Conservation (phyloP, 1,140 invertebrate genomes). For the Lamellibrachia luymesi region DNA sequence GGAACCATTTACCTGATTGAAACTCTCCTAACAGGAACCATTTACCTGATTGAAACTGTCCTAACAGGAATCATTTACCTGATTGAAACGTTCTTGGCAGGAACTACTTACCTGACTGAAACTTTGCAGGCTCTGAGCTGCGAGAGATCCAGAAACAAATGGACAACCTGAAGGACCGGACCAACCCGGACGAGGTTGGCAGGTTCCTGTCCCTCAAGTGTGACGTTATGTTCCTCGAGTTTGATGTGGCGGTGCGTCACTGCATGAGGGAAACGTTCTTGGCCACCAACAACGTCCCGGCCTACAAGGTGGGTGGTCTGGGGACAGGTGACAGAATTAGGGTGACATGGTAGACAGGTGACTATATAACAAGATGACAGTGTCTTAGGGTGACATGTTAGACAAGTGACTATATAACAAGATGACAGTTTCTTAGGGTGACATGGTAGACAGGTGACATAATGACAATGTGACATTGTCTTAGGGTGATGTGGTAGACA, state of each 20-base stretch:
- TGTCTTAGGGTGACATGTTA: background rate
- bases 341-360: background rate
- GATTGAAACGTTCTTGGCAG: too few species aligned
- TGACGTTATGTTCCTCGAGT: conserved; percentile 54
- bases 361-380: background rate
- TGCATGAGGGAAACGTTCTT: conserved; percentile 54
- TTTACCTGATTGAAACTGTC: too few species aligned
- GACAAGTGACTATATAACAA: background rate
- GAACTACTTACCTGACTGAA: background rate
- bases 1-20: too few species aligned
- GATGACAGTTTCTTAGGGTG: background rate
- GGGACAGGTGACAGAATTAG: background rate
- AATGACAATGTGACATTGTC: background rate
- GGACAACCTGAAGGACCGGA: conserved; percentile 41
- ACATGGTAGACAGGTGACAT: background rate
- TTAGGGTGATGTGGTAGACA: background rate
- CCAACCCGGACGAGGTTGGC: conserved; percentile 40
- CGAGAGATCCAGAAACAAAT: conserved; percentile 56
- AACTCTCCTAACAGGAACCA: too few species aligned
- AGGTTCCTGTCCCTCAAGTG: conserved; percentile 48
- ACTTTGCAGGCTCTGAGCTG: conserved; percentile 46
- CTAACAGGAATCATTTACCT: too few species aligned
- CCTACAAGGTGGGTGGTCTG: conserved; percentile 42
- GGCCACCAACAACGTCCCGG: conserved; percentile 46
- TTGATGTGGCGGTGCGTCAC: conserved; percentile 53